Conservation (phyloP, 2,113 vertebrate species). For the Erythrocercus mccallii region DNA sequence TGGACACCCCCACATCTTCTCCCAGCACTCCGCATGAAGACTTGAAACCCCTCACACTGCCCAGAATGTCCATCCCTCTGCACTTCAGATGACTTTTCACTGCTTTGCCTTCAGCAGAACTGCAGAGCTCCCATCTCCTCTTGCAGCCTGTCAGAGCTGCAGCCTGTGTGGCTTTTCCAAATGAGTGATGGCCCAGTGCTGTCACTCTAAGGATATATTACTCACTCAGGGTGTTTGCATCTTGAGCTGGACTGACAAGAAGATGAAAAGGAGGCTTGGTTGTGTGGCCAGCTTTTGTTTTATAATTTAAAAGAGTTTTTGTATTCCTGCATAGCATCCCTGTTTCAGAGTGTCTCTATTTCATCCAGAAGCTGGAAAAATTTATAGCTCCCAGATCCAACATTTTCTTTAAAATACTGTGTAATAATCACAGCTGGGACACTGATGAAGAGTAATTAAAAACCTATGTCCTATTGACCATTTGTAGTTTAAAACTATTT, state of each 20-base stretch:
- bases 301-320: constrained; percentile 35
- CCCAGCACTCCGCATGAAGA: neutral
- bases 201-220: neutral
- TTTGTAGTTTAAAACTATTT: neutral
- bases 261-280: constrained; percentile 17
- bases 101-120: neutral
- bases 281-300: constrained; percentile 22
- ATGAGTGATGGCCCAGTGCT: constrained; percentile 23
- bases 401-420: constrained; percentile 4
- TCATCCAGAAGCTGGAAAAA: neutral
- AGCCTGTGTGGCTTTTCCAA: neutral
- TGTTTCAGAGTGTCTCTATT: neutral
- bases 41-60: neutral
- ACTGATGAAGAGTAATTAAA: neutral
- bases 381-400: neutral
- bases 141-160: neutral
- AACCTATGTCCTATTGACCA: neutral
- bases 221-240: constrained; percentile 15
- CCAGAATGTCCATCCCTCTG: neutral
- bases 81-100: neutral
- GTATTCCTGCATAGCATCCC: neutral
- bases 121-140: neutral
- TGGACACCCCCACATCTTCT: neutral
- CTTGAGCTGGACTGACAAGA: constrained; percentile 7
- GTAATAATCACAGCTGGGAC: neutral